A percentile compares a stretch with the other conserved stretches of the same genome.
Evolutionary conservation across 2,797 vertebrate species (phyloP).

Genomic region (Petrocephalus sullivani): DNA sequence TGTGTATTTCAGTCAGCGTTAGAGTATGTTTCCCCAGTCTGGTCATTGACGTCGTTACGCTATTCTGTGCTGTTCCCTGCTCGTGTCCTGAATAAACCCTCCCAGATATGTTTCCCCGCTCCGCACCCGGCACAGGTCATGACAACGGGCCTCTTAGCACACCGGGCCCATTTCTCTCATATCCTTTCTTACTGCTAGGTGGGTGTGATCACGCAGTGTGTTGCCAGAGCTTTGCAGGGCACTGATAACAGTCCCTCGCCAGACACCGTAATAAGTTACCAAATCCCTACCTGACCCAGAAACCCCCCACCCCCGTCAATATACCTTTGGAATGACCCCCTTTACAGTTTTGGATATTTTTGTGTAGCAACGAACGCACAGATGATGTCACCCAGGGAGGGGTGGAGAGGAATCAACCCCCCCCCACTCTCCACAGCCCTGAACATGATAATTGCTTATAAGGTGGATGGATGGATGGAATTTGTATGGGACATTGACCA

Average conservation of each 20-base stretch:
- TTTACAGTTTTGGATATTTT: conserved; percentile 53
- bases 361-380: conserved; percentile 65
- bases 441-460: not conserved
- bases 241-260: conserved; percentile 68
- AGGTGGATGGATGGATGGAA: not conserved
- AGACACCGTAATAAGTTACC: conserved; percentile 73
- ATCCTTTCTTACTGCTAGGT: conserved; percentile 70
- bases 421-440: not conserved
- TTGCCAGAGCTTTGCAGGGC: conserved; percentile 65
- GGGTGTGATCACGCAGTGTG: conserved; percentile 63
- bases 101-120: too few species aligned
- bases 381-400: conserved; percentile 55
- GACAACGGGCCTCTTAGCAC: conserved; percentile 41
- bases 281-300: conserved; percentile 71
- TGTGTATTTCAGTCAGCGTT: too few species aligned
- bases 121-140: too few species aligned
- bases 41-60: too few species aligned
- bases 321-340: conserved; percentile 9
- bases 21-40: too few species aligned
- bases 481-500: not conserved
- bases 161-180: conserved; percentile 68
- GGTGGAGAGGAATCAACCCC: not conserved
- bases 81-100: too few species aligned
- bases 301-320: conserved; percentile 57
- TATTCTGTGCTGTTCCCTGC: too few species aligned